A percentile compares a stretch with the other conserved stretches of the same genome.
These are phyloP conservation scores for Mastomys coucha DNA, from an alignment of 2,113 vertebrate genomes.

Conservation along the genomic window DNA sequence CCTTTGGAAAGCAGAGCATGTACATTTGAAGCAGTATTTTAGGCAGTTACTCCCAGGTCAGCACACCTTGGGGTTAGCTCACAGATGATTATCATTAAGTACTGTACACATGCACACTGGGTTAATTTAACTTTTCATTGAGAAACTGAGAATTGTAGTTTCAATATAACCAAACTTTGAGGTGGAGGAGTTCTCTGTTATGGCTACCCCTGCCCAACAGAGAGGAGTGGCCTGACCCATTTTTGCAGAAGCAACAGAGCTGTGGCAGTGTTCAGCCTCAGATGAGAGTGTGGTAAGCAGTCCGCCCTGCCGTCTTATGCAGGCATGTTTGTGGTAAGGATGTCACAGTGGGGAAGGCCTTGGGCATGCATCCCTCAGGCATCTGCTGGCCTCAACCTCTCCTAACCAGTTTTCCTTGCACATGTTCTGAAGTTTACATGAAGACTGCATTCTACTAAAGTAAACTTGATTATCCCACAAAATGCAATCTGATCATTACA, in stretches of 20 bases:
- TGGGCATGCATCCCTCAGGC: background rate
- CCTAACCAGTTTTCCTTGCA: too few relatives aligned
- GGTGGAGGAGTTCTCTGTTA: background rate
- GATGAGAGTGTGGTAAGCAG: background rate
- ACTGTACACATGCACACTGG: background rate
- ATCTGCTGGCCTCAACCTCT: too few relatives aligned
- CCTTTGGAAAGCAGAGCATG: background rate
- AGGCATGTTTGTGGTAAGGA: fast-evolving
- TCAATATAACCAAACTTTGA: background rate
- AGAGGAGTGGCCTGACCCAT: too few relatives aligned
- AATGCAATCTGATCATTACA: background rate
- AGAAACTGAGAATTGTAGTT: background rate
- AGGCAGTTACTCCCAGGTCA: background rate
- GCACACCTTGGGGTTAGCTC: background rate
- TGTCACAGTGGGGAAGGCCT: background rate
- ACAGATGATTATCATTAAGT: background rate
- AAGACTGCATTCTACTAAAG: background rate
- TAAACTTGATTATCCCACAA: background rate
- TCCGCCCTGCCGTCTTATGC: too few relatives aligned
- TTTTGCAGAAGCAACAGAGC: background rate
- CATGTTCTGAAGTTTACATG: fast-evolving
- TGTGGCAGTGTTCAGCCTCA: background rate
- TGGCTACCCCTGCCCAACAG: background rate
- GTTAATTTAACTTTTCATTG: background rate
- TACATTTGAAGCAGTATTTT: background rate